Conservation (phyloP, 2,888 invertebrate species). For the Nomada hirtipes region DNA sequence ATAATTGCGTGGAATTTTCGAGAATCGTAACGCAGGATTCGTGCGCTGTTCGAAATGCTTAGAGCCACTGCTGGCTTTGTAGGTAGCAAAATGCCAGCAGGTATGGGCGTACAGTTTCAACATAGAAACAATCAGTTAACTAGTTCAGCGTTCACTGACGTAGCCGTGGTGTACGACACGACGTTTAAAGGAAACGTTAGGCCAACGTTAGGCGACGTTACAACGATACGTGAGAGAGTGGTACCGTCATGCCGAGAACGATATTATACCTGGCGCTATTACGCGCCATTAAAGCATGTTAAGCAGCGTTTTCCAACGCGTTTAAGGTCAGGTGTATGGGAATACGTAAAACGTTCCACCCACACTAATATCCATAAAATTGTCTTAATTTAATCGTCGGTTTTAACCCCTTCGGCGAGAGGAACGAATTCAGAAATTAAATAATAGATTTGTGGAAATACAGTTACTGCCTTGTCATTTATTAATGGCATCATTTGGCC, state of each 20-base stretch:
- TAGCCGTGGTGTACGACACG: slow-evolving; percentile 33
- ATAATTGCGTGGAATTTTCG: too few species aligned
- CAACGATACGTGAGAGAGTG: slow-evolving; percentile 44
- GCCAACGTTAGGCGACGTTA: slow-evolving; percentile 51
- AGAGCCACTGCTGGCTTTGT: too few species aligned
- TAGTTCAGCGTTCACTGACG: slow-evolving; percentile 57
- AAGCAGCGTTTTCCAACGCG: slow-evolving; percentile 40
- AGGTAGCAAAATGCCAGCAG: not conserved
- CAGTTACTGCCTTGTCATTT: too few species aligned
- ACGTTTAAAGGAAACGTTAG: slow-evolving; percentile 62
- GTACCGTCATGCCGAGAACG: slow-evolving; percentile 29
- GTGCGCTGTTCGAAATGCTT: not conserved
- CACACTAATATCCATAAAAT: not conserved
- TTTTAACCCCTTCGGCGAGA: too few species aligned
- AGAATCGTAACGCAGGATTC: not conserved
- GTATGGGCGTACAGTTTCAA: slow-evolving; percentile 64
- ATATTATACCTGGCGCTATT: slow-evolving; percentile 58
- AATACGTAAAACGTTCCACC: slow-evolving; percentile 25
- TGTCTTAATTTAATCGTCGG: too few species aligned
- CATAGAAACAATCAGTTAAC: slow-evolving; percentile 73
- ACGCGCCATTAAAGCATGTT: slow-evolving; percentile 58
- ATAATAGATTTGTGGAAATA: too few species aligned
- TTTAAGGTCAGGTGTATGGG: slow-evolving; percentile 59
- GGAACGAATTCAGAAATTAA: too few species aligned
- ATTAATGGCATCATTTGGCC: too few species aligned